Base-by-base conservation (phyloP, 2,113 vertebrate genomes). In the Steatornis caripensis region DNA sequence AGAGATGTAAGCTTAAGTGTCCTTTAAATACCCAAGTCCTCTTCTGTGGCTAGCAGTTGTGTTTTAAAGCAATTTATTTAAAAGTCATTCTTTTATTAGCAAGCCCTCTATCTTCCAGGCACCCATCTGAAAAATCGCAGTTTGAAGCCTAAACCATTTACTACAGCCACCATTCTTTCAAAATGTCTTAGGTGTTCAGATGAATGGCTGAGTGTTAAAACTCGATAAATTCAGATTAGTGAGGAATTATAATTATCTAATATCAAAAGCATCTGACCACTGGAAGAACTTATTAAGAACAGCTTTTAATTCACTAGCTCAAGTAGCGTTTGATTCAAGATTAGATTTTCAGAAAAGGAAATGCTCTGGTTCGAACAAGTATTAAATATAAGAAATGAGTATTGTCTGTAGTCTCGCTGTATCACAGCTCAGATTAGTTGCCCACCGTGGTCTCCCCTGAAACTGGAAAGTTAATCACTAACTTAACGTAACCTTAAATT, bases 241-340 rank as follows among this genome's bases (percentile, higher is more conserved):
- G 13, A 82, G 74, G 82, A 93, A 87, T 96, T 97, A 89, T 71
- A 96, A 94, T 96, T 91, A 94, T 91, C 80, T 95, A 84, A 84
- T 95, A 92, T 94, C 89, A 87, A 94, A 93, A 93, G 81, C 70
- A 93, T 91, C 83, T 93, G 89, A 85, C 84, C 87, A 84, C 51
- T 95, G 77, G 84, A 97, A 89, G 84, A 93, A 94, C 36, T 89
- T 96, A 76, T n/a, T 89, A 95, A 92, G 72, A 94, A 71, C 36
- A 69, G 41, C 87, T 89, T 93, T 95, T 91, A 94, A 96, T 91
- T 95, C 69, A 49, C 65, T 43, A 53, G 91, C 84, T 96, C 89
- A 79, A 95, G 89, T 64, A 96, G 84, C 91, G 89, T 97, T 96
- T 89, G 94, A 93, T 91, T 96, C 54, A 60, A 95, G 91, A 96